phyloP scores from a whole-genome alignment of 92 coral and sea anemone species.

The Epizoanthus scotinus region DNA sequence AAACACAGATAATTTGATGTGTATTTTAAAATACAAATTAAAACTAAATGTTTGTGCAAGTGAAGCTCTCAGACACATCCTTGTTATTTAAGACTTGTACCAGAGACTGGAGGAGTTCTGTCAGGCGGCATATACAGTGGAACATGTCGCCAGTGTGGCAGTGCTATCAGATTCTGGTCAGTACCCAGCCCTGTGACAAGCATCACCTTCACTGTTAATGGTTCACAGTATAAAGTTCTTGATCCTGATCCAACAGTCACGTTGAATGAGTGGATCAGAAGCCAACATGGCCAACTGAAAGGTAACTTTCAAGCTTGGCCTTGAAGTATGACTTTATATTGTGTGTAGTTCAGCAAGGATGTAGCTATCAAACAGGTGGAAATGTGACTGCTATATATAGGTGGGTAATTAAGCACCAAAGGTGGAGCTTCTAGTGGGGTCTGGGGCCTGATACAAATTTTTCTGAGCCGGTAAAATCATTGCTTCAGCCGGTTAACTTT shows the following conservation, averaged over 20 bases:
- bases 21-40: neutral
- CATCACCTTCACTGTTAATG: constrained; percentile 71
- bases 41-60: neutral
- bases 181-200: constrained; percentile 51
- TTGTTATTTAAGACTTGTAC: constrained; percentile 49
- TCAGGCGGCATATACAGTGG: constrained; percentile 69
- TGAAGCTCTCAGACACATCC: neutral
- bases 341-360: neutral
- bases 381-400: no score
- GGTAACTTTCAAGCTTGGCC: constrained; percentile 49
- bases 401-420: no score
- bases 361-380: no score
- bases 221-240: constrained; percentile 53
- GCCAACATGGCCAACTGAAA: constrained; percentile 68
- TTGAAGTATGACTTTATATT: neutral
- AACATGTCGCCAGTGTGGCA: constrained; percentile 50
- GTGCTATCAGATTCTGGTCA: constrained; percentile 60
- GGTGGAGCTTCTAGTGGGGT: no score
- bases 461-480: no score
- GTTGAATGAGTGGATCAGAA: constrained; percentile 82
- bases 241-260: constrained; percentile 72
- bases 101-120: constrained; percentile 58
- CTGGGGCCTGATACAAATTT: no score
- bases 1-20: neutral
- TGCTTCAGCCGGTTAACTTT: no score